Conservation (phyloP, 2,888 invertebrate species). For the Tenthredo scrophulariae region DNA sequence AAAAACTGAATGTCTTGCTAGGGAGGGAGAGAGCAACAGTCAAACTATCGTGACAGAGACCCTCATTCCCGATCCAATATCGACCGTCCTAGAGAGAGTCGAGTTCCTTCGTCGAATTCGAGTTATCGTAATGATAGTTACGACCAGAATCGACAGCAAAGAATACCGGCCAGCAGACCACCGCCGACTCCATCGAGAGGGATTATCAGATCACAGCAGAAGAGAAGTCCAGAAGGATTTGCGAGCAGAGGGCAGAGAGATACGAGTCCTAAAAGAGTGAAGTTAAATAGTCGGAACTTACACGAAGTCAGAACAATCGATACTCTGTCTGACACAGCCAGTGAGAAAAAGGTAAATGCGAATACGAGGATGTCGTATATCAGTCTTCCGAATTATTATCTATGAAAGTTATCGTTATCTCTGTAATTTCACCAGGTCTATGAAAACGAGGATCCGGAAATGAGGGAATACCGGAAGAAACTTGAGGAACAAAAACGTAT, state of each 20-base stretch:
- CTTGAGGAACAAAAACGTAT: conserved; percentile 79
- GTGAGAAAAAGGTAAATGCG: conserved; percentile 66
- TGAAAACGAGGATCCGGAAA: conserved; percentile 75
- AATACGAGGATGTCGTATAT: neutral
- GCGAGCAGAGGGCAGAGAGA: conserved; percentile 65
- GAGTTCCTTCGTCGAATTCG: conserved; percentile 61
- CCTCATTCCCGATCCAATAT: conserved; percentile 64
- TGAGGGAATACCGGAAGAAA: conserved; percentile 77
- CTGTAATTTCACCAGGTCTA: conserved; percentile 64
- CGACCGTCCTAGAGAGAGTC: conserved; percentile 65
- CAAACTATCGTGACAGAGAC: conserved; percentile 71
- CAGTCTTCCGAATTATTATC: neutral
- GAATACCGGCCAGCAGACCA: conserved; percentile 60
- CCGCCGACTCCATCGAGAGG: conserved; percentile 56
- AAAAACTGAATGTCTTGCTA: conserved; percentile 51
- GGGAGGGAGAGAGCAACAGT: conserved; percentile 68
- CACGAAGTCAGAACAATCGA: conserved; percentile 72
- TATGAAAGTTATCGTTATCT: neutral
- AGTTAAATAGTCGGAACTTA: conserved; percentile 67
- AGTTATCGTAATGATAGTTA: conserved; percentile 66
- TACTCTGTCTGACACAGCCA: conserved; percentile 59
- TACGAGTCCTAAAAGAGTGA: conserved; percentile 69
- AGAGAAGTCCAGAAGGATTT: conserved; percentile 61
- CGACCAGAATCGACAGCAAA: conserved; percentile 65
- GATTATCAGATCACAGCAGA: conserved; percentile 59